These are phyloP conservation scores for Corydoras sp. DNA, from an alignment of 2,113 vertebrate genomes.

Conservation along the genomic window DNA sequence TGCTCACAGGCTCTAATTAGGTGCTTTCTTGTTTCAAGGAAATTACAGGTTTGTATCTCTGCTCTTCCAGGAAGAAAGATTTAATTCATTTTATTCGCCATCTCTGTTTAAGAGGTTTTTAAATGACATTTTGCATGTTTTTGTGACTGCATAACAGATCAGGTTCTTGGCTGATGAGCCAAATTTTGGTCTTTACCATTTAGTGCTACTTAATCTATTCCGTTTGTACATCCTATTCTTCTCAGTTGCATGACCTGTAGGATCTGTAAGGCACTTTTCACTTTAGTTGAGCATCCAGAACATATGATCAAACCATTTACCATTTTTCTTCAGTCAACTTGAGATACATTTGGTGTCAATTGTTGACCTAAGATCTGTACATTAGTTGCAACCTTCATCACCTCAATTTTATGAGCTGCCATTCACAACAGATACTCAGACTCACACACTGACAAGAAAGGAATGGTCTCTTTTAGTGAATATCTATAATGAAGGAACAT, in stretches of 20 bases:
- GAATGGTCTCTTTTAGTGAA: conserved; percentile 52
- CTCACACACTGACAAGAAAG: conserved; percentile 49
- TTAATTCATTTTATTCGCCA: conserved; percentile 44
- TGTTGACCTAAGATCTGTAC: conserved; percentile 18
- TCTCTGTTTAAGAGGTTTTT: conserved; percentile 49
- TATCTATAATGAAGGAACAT: conserved; percentile 63
- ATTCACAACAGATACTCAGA: conserved; percentile 40
- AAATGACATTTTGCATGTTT: conserved; percentile 12
- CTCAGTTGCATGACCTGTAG: too few relatives aligned
- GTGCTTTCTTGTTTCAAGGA: conserved; percentile 56
- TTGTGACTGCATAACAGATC: too few relatives aligned
- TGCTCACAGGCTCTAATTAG: conserved; percentile 60
- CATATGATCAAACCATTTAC: too few relatives aligned
- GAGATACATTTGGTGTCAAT: background rate
- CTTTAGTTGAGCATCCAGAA: too few relatives aligned
- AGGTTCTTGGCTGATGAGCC: too few relatives aligned
- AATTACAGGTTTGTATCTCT: conserved; percentile 56
- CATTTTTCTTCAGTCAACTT: background rate
- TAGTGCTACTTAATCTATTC: too few relatives aligned
- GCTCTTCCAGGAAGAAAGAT: conserved; percentile 48
- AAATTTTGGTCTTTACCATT: too few relatives aligned
- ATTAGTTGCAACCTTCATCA: conserved; percentile 40
- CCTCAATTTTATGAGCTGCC: conserved; percentile 53
- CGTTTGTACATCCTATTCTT: too few relatives aligned
- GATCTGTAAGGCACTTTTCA: too few relatives aligned